A percentile compares a stretch with the other conserved stretches of the same genome.
Conservation (phyloP, 2,888 invertebrate species). For the Kryphioiulus occultus region DNA sequence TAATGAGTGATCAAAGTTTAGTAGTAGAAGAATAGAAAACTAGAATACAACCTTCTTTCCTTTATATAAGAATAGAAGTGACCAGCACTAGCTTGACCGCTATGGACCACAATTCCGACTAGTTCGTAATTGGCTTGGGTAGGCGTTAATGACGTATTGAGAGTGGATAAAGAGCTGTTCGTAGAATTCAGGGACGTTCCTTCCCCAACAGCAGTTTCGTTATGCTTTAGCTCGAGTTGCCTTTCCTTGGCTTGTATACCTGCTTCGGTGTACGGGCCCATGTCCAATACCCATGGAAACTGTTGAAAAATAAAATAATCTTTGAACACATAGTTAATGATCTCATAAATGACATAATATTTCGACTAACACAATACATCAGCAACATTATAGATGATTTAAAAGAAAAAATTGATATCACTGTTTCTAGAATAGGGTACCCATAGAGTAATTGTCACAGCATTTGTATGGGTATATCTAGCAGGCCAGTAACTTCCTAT, state of each 20-base stretch:
- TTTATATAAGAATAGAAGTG: constrained; percentile 67
- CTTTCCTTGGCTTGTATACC: constrained; percentile 60
- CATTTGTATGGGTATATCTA: background rate
- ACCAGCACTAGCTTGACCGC: constrained; percentile 67
- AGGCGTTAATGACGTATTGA: constrained; percentile 50
- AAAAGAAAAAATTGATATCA: background rate
- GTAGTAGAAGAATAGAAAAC: background rate
- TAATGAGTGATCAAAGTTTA: background rate
- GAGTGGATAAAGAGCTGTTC: background rate
- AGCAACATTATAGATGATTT: background rate
- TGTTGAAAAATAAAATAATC: constrained; percentile 56
- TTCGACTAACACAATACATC: background rate
- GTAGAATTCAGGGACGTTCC: constrained; percentile 37
- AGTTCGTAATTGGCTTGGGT: constrained; percentile 62
- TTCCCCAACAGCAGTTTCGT: constrained; percentile 46
- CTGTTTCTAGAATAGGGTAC: background rate
- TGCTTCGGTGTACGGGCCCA: constrained; percentile 66
- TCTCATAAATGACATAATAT: background rate
- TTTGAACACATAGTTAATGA: background rate
- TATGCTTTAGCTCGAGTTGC: constrained; percentile 35
- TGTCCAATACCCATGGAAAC: constrained; percentile 66
- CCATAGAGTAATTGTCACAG: background rate
- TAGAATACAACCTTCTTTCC: constrained; percentile 57
- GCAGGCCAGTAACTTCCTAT: background rate
- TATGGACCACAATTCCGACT: constrained; percentile 67